These are phyloP conservation scores for Cynopterus brachyotis DNA, from an alignment of 2,113 vertebrate species.

Conservation along the genomic window DNA sequence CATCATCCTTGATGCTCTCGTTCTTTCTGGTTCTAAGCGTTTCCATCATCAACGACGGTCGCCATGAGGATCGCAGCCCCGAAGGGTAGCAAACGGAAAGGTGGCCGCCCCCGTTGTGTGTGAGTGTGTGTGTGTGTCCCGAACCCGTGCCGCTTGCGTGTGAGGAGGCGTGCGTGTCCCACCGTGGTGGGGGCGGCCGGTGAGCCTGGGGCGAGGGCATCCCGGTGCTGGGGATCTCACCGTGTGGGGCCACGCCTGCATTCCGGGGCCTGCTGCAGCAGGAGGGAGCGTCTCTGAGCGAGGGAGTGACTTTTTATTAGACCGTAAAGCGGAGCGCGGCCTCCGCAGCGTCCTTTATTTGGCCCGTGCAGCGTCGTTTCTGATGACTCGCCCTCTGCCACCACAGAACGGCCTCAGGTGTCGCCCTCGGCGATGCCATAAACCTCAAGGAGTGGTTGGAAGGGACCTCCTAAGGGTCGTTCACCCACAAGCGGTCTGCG, in stretches of 20 bases:
- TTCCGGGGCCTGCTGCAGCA: not conserved
- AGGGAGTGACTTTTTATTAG: not conserved
- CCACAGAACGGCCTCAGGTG: not conserved
- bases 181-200: rapidly evolving
- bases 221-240: no score
- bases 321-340: not conserved
- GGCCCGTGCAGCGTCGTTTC: not conserved
- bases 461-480: not conserved
- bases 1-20: not conserved
- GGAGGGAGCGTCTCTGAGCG: not conserved
- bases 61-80: not conserved
- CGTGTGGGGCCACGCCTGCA: not conserved
- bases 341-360: not conserved
- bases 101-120: not conserved
- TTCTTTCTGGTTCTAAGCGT: not conserved
- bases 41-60: not conserved
- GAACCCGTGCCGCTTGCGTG: not conserved
- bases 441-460: not conserved
- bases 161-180: not conserved
- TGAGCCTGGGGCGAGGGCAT: not conserved
- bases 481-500: not conserved
- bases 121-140: not conserved
- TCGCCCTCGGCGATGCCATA: not conserved
- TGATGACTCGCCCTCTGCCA: not conserved
- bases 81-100: not conserved